These are phyloP conservation scores for Zygaena filipendulae DNA, from an alignment of 2,888 invertebrate species.

Conservation along the genomic window DNA sequence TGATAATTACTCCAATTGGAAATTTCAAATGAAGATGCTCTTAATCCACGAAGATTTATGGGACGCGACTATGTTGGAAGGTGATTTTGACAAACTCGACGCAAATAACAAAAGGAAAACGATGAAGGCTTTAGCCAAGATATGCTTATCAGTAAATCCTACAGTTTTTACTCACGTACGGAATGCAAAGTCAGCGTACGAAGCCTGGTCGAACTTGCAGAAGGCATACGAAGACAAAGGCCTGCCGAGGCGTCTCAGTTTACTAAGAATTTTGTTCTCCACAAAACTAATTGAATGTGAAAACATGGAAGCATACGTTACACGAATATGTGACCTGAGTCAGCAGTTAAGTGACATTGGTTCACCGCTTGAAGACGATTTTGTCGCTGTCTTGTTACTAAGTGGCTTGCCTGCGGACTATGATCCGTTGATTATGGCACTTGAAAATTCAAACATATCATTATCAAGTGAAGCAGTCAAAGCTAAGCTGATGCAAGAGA, in stretches of 20 bases:
- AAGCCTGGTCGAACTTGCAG: conserved; percentile 11
- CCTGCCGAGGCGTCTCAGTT: conserved; percentile 8
- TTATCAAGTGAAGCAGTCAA: conserved; percentile 12
- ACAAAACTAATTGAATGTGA: conserved; percentile 7
- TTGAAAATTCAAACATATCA: conserved; percentile 16
- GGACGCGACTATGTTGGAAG: conserved; percentile 4
- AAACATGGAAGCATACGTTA: conserved; percentile 3
- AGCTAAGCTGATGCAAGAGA: conserved; percentile 13
- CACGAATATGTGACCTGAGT: too few species aligned
- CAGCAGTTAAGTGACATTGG: conserved; percentile 16
- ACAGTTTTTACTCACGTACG: conserved; percentile 5
- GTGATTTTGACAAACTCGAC: neutral
- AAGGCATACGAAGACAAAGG: conserved; percentile 11
- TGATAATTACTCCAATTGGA: conserved; percentile 5
- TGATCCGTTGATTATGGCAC: conserved; percentile 17
- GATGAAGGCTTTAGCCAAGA: conserved; percentile 7
- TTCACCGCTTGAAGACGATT: conserved; percentile 16
- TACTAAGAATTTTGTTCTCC: conserved; percentile 5
- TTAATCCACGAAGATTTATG: conserved; percentile 10
- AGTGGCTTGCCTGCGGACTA: conserved; percentile 15
- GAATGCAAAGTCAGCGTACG: conserved; percentile 6
- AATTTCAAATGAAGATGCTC: conserved; percentile 8
- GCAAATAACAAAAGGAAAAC: neutral
- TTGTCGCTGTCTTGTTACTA: conserved; percentile 14
- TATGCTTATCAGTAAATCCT: conserved; percentile 3